These are phyloP conservation scores for Antennarius maculatus DNA, from an alignment of 2,797 vertebrate species.

Conservation along the genomic window DNA sequence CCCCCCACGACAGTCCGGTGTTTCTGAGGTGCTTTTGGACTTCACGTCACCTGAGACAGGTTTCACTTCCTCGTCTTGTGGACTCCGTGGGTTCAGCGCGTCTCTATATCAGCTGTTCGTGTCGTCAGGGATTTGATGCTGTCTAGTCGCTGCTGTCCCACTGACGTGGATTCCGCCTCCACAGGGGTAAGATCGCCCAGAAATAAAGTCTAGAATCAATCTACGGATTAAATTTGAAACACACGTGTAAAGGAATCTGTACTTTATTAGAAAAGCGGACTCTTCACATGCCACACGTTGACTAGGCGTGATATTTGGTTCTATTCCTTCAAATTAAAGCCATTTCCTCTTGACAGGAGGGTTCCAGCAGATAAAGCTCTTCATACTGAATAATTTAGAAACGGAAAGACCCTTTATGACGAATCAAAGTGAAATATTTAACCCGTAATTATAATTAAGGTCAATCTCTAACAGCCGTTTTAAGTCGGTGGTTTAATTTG, in stretches of 20 bases:
- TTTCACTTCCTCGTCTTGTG: slow-evolving; percentile 50
- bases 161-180: too few relatives aligned
- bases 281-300: neutral
- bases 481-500: too few relatives aligned
- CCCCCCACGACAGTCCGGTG: neutral
- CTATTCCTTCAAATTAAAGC: slow-evolving; percentile 14
- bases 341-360: slow-evolving; percentile 51
- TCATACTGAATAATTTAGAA: neutral
- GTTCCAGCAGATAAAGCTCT: slow-evolving; percentile 31
- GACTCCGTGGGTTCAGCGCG: slow-evolving; percentile 6
- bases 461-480: too few relatives aligned
- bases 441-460: too few relatives aligned
- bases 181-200: slow-evolving; percentile 50
- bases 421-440: too few relatives aligned
- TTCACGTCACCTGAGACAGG: slow-evolving; percentile 30
- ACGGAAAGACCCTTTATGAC: too few relatives aligned
- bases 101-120: neutral
- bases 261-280: neutral
- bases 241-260: too few relatives aligned
- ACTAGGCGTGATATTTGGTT: neutral
- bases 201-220: too few relatives aligned
- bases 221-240: too few relatives aligned
- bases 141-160: slow-evolving; percentile 31
- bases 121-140: slow-evolving; percentile 11
- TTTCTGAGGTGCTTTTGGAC: slow-evolving; percentile 6